A percentile compares a stretch with the other conserved stretches of the same genome.
These are phyloP conservation scores for Calosoma granatense DNA, from an alignment of 1,140 invertebrate species.

Conservation along the genomic window DNA sequence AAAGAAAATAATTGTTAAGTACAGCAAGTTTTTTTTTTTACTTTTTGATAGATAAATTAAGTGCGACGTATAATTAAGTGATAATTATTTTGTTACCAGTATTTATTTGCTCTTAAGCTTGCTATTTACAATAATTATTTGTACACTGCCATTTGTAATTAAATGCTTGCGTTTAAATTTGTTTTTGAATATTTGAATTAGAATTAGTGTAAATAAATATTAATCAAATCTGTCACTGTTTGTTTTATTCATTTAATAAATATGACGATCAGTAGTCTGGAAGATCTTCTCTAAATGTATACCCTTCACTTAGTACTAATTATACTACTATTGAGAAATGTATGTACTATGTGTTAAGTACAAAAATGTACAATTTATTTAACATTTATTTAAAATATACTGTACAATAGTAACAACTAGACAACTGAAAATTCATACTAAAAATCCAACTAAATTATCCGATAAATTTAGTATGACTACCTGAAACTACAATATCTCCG, in stretches of 20 bases:
- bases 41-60: slow-evolving; percentile 6
- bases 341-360: too few relatives aligned
- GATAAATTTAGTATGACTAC: slow-evolving; percentile 71
- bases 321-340: too few relatives aligned
- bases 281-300: too few relatives aligned
- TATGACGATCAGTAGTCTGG: not conserved
- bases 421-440: too few relatives aligned
- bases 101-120: slow-evolving; percentile 3
- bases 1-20: too few relatives aligned
- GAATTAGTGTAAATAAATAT: not conserved
- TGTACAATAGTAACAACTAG: too few relatives aligned
- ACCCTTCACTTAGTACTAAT: too few relatives aligned
- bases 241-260: not conserved
- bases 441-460: too few relatives aligned
- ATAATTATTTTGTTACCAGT: slow-evolving; percentile 9
- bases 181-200: not conserved
- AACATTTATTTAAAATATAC: too few relatives aligned
- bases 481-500: slow-evolving; percentile 62
- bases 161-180: not conserved
- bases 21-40: too few relatives aligned
- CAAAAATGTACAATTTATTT: too few relatives aligned
- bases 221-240: too few relatives aligned
- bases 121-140: not conserved
- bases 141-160: slow-evolving; percentile 7
- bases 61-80: not conserved